phyloP scores from a whole-genome alignment of 2,888 invertebrate genomes.

The Machimus atricapillus region DNA sequence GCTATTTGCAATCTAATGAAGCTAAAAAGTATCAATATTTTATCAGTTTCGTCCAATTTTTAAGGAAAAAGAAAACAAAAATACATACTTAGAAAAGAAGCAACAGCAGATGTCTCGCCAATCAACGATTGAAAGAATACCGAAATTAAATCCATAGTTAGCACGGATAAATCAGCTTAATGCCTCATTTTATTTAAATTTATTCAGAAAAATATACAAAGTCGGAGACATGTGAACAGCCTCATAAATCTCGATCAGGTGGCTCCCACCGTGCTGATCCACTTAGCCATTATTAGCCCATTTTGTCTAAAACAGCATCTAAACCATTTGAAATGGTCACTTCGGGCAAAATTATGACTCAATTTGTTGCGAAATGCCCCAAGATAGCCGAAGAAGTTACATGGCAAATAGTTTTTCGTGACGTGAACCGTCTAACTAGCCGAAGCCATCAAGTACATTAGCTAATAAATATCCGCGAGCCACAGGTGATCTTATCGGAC shows the following conservation, averaged over 20 bases:
- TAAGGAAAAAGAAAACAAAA: background rate
- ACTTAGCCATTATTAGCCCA: background rate
- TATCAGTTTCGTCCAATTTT: background rate
- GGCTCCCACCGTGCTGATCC: background rate
- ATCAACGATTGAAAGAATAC: background rate
- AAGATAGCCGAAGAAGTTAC: background rate
- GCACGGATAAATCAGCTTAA: background rate
- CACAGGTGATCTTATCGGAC: constrained; percentile 10
- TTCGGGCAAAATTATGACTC: constrained; percentile 13
- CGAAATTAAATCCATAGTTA: background rate
- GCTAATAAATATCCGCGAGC: constrained; percentile 8
- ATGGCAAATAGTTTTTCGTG: background rate
- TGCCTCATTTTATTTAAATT: background rate
- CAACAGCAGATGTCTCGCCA: background rate
- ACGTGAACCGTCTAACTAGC: background rate
- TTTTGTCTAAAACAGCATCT: background rate
- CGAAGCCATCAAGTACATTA: background rate
- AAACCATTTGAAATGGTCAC: background rate
- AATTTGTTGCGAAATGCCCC: background rate
- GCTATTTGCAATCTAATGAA: too few relatives aligned
- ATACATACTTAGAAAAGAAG: too few relatives aligned
- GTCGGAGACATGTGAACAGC: background rate
- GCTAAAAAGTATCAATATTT: background rate
- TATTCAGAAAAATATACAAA: background rate
- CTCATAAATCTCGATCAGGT: background rate